Base-by-base conservation (phyloP, 2,797 vertebrate species). In the Lates japonicus region DNA sequence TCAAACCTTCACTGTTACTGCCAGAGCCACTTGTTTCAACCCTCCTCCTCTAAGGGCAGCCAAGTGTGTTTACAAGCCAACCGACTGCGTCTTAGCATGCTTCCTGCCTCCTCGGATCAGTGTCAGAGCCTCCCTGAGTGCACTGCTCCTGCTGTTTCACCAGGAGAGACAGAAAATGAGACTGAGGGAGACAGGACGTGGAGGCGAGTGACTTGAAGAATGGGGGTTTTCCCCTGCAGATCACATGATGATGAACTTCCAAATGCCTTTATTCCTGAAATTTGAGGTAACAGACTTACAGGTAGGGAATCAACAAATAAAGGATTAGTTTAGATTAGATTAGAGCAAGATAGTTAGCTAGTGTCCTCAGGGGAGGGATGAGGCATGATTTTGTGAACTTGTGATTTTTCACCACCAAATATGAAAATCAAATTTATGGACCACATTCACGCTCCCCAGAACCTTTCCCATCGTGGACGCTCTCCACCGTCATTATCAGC, bases 101-200 rank as follows among this genome's bases (percentile, higher is more conserved):
- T 85, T 74, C 42, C 84, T 92, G 93, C 91, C 93, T 87, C 89
- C 73, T 84, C 74, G 80, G 80, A 92, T 94, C 92, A 92, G 84
- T 78, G 90, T 94, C 90, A 90, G 68, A 70, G 82, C 77, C 84
- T 84, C 79, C 73, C 87, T 68, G 87, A 88, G 87, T 63, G 80
- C 83, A 22, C 81, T 16, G 81, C 89, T 88, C 71, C 78, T 65
- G 80, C 44, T 37, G 39, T 37, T 85, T 86, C 87, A 78, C 84
- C 70, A 0, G 75, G 71, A 82, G 65, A 86, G 82, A 66, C 63
- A 63, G 52, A 8, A 51, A 59, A 52, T 5, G 64, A 80, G 83
- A 77, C 78, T 0, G 41, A 29, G 54, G 8, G 19, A 54, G 85
- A 85, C 73, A 37, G 41, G 39, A 68, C 4, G 52, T 31, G 49